Conservation (phyloP, 2,113 vertebrate genomes). For the Perca flavescens region DNA sequence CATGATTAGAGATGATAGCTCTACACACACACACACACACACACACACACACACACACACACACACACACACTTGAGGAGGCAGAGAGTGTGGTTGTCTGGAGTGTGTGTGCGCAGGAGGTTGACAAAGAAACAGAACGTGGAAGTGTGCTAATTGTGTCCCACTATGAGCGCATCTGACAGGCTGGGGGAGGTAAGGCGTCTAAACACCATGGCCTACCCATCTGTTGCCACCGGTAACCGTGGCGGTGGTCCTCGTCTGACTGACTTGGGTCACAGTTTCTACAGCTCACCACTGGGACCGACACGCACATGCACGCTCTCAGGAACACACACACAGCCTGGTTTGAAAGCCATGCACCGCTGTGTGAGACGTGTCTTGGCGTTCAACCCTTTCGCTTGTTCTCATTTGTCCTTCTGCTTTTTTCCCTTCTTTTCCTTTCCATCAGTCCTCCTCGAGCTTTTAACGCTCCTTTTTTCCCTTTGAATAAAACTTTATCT, state of each 20-base stretch:
- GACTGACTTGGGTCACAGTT: slow-evolving; percentile 66
- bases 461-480: not conserved
- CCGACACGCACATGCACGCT: slow-evolving; percentile 12
- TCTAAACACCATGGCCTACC: slow-evolving; percentile 65
- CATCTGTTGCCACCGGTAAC: slow-evolving; percentile 76
- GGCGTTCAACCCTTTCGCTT: not conserved
- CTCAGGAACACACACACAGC: slow-evolving; percentile 29
- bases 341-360: slow-evolving; percentile 6
- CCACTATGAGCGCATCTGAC: slow-evolving; percentile 58
- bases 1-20: slow-evolving; percentile 72
- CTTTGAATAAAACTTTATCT: slow-evolving; percentile 7
- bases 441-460: not conserved
- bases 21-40: slow-evolving; percentile 31
- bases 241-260: slow-evolving; percentile 70
- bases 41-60: slow-evolving; percentile 46
- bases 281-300: slow-evolving; percentile 58
- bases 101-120: slow-evolving; percentile 8
- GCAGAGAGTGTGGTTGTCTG: slow-evolving; percentile 18
- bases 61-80: slow-evolving; percentile 52
- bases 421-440: not conserved
- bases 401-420: not conserved
- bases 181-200: slow-evolving; percentile 58
- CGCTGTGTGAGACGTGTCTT: slow-evolving; percentile 3
- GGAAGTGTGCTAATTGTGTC: slow-evolving; percentile 72
- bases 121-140: slow-evolving; percentile 43